phyloP scores from a whole-genome alignment of 1,140 invertebrate species.

The Drosophila nigrodunni region DNA sequence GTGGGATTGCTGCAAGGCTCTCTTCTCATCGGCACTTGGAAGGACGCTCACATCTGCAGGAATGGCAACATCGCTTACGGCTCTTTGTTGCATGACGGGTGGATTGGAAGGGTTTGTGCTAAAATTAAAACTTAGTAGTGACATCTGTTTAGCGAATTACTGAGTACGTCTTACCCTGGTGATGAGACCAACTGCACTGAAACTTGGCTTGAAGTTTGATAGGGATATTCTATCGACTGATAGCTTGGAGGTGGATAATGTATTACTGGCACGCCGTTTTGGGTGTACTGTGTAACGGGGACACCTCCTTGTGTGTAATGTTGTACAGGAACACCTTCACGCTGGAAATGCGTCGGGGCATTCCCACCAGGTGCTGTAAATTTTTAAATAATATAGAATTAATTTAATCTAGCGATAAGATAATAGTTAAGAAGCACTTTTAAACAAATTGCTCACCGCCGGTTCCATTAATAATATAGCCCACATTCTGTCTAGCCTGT shows the following conservation, averaged over 20 bases:
- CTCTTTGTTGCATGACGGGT: neutral
- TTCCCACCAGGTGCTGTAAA: neutral
- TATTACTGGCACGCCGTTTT: neutral
- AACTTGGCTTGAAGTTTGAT: conserved; percentile 5
- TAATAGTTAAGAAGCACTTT: too few species aligned
- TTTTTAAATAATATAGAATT: too few species aligned
- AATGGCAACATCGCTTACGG: neutral
- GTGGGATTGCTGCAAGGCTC: neutral
- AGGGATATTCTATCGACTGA: conserved; percentile 6
- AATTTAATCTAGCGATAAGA: too few species aligned
- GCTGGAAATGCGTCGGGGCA: neutral
- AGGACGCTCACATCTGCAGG: neutral
- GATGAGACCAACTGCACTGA: conserved; percentile 3
- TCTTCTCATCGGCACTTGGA: conserved; percentile 9
- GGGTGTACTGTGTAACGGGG: neutral
- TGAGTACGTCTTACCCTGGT: conserved; percentile 14
- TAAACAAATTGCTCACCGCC: conserved; percentile 8
- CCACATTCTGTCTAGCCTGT: conserved; percentile 5
- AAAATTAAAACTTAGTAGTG: neutral
- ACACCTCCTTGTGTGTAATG: conserved; percentile 1
- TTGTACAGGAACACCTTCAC: neutral
- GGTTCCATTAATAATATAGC: conserved; percentile 20
- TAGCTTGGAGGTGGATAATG: conserved; percentile 3
- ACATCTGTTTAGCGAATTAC: neutral
- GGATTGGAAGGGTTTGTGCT: neutral